Conservation (phyloP, 2,113 vertebrate species). For the Gadus macrocephalus region DNA sequence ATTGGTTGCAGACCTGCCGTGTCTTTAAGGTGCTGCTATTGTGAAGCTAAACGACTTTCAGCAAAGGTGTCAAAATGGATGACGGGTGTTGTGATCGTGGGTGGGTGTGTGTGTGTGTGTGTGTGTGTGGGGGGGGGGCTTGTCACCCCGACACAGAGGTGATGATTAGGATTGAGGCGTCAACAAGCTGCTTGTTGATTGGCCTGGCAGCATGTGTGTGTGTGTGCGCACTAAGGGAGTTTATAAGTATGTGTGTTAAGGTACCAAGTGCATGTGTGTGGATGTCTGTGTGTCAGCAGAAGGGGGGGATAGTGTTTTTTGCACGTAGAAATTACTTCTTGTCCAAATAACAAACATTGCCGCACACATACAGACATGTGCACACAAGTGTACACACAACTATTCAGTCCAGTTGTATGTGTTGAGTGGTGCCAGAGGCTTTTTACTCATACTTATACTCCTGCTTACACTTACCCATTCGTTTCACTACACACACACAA, state of each 20-base stretch:
- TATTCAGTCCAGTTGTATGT: too few species aligned
- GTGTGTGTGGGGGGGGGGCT: background rate
- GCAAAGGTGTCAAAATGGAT: background rate
- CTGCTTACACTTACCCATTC: background rate
- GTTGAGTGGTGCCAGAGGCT: background rate
- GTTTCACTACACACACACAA: conserved; percentile 8
- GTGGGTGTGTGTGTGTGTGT: too few species aligned
- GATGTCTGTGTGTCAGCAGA: conserved; percentile 14
- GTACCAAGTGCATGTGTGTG: conserved; percentile 39
- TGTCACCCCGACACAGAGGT: conserved; percentile 51
- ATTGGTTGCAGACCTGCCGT: background rate
- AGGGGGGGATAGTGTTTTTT: conserved; percentile 10
- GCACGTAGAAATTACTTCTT: conserved; percentile 50
- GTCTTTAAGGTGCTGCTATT: background rate
- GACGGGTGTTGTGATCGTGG: background rate
- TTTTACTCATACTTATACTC: conserved; percentile 3
- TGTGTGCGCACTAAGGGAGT: conserved; percentile 14
- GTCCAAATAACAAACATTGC: conserved; percentile 22
- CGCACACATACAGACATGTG: conserved; percentile 3
- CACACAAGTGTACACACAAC: conserved; percentile 1
- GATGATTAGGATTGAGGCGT: conserved; percentile 61
- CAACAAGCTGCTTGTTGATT: conserved; percentile 52
- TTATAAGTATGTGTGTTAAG: background rate
- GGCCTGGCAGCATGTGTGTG: conserved; percentile 46
- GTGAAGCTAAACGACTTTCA: background rate